Percentiles rank a stretch among this genome's conserved stretches.
phyloP scores from a whole-genome alignment of 2,888 invertebrate genomes.

The Penaeus monodon region DNA sequence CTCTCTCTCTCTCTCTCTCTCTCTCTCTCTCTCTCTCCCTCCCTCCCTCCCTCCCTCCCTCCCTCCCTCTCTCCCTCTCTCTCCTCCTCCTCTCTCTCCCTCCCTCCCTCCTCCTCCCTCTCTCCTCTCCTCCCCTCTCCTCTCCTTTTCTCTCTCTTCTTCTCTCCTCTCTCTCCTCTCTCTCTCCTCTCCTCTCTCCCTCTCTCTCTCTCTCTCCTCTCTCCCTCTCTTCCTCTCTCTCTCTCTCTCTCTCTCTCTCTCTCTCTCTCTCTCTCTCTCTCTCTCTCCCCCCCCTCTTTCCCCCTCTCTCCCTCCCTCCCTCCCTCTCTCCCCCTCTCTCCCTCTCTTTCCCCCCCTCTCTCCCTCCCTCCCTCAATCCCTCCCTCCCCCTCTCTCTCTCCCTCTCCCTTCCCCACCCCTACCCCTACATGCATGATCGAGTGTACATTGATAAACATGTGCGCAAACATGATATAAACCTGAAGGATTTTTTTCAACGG shows the following conservation, averaged over 20 bases:
- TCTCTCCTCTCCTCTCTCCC: neutral
- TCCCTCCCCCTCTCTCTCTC: neutral
- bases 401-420: neutral
- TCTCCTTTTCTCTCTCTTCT: neutral
- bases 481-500: too few species aligned
- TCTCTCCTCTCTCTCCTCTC: neutral
- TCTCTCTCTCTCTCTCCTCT: neutral
- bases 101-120: neutral
- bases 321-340: neutral
- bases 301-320: neutral
- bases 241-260: neutral
- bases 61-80: neutral
- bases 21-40: constrained; percentile 3
- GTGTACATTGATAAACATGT: too few species aligned
- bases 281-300: neutral
- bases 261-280: neutral
- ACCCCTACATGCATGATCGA: too few species aligned
- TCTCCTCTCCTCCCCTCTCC: neutral
- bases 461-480: too few species aligned
- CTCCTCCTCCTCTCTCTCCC: neutral
- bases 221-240: too few species aligned
- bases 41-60: neutral
- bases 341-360: constrained; percentile 3
- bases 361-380: neutral
- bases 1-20: constrained; percentile 22